Percentiles rank a stretch among this genome's conserved stretches.
These are phyloP conservation scores for Schmidtea mediterranea DNA, from an alignment of 1,140 invertebrate species.

Conservation along the genomic window DNA sequence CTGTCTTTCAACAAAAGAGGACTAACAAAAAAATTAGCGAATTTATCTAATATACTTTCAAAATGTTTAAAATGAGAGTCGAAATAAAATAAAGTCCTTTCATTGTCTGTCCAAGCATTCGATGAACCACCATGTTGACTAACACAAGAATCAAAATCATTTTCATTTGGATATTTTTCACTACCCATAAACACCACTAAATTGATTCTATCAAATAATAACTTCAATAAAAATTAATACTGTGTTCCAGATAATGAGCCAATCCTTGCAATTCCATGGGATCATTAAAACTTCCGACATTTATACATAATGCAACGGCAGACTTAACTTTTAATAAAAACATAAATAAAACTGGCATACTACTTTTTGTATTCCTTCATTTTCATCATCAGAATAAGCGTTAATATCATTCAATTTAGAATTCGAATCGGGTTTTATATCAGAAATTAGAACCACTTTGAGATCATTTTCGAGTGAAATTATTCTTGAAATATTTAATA, in stretches of 20 bases:
- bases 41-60: conserved; percentile 29
- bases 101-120: conserved; percentile 55
- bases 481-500: too few relatives aligned
- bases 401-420: too few relatives aligned
- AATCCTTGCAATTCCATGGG: conserved; percentile 21
- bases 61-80: conserved; percentile 51
- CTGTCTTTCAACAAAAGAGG: conserved; percentile 66
- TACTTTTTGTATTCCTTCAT: too few relatives aligned
- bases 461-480: too few relatives aligned
- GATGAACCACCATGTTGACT: conserved; percentile 45
- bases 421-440: too few relatives aligned
- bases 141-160: conserved; percentile 49
- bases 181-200: conserved; percentile 25
- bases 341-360: neutral
- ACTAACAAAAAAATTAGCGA: conserved; percentile 72
- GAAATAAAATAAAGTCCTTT: conserved; percentile 58
- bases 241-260: conserved; percentile 25
- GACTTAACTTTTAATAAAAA: conserved; percentile 14
- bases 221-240: conserved; percentile 12
- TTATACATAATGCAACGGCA: conserved; percentile 14
- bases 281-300: conserved; percentile 21
- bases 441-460: too few relatives aligned
- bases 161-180: conserved; percentile 43
- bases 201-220: too few relatives aligned
- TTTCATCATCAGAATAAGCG: too few relatives aligned